These are phyloP conservation scores for Diadumene lineata DNA, from an alignment of 92 coral and sea anemone species.

Conservation along the genomic window DNA sequence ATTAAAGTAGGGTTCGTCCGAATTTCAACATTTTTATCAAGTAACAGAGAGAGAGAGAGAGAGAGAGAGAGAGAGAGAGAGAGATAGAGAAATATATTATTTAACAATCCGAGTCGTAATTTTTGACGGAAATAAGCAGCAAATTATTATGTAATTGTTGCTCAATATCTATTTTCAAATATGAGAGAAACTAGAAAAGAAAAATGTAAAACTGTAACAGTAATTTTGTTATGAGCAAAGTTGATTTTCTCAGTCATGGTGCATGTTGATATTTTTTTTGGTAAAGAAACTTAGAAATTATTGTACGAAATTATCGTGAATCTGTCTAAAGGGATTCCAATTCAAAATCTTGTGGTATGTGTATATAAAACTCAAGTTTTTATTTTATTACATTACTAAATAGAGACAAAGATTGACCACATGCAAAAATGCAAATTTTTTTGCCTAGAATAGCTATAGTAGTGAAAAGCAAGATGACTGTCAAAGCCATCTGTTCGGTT, in stretches of 20 bases:
- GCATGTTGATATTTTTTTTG: not conserved
- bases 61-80: not conserved
- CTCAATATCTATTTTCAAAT: not conserved
- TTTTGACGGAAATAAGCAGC: not conserved
- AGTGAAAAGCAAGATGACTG: not conserved
- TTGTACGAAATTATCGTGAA: not conserved
- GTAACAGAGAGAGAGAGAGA: not conserved
- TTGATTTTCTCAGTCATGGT: not conserved
- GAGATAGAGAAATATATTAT: not conserved
- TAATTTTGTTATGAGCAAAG: not conserved
- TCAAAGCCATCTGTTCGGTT: slow-evolving; percentile 2
- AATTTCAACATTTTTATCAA: not conserved
- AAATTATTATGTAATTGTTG: not conserved
- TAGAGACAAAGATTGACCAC: slow-evolving; percentile 1
- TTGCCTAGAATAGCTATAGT: slow-evolving; percentile 3
- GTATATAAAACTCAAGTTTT: not conserved
- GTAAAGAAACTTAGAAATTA: not conserved
- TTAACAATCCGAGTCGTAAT: not conserved
- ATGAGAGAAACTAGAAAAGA: not conserved
- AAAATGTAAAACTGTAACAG: not conserved
- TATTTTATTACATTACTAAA: not conserved
- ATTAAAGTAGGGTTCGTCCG: not conserved
- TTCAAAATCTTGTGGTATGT: not conserved
- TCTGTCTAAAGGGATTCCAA: not conserved
- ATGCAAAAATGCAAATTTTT: slow-evolving; percentile 20